Conservation (phyloP, 1,140 invertebrate species). For the Drosophila mojavensis region DNA sequence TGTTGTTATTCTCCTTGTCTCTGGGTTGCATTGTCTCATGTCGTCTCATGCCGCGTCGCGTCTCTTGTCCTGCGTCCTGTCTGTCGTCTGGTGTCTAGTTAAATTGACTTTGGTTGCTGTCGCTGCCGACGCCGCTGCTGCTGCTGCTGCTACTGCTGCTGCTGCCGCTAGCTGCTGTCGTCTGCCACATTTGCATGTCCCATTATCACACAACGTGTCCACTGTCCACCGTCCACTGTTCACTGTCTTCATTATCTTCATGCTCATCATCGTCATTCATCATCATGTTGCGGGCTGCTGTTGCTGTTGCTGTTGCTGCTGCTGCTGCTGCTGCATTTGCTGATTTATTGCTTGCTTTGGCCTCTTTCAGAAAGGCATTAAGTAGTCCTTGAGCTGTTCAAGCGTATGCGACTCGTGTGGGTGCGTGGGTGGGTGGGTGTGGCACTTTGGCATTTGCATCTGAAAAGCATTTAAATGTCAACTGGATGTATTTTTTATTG, state of each 20-base stretch:
- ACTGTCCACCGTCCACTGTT: constrained; percentile 30
- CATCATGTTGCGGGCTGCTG: constrained; percentile 23
- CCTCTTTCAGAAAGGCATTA: neutral
- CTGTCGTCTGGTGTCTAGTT: constrained; percentile 27
- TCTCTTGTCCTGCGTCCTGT: constrained; percentile 7
- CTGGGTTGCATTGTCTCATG: constrained; percentile 26
- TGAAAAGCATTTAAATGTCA: constrained; percentile 21
- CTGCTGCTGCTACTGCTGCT: too few species aligned
- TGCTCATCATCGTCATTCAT: constrained; percentile 4
- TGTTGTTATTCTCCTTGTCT: constrained; percentile 29
- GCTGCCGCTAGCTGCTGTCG: neutral
- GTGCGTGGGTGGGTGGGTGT: constrained; percentile 5
- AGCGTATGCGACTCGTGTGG: neutral
- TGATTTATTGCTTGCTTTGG: constrained; percentile 59
- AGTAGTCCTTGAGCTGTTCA: neutral
- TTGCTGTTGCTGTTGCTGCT: constrained; percentile 26
- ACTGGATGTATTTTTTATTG: neutral
- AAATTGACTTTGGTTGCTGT: constrained; percentile 15
- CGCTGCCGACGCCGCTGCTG: constrained; percentile 1
- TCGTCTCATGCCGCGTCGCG: constrained; percentile 17
- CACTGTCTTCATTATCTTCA: constrained; percentile 32
- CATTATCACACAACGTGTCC: constrained; percentile 29
- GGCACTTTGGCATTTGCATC: constrained; percentile 16
- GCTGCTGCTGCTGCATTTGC: constrained; percentile 49
- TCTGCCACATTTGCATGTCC: constrained; percentile 33